Base-by-base conservation (phyloP, 2,113 vertebrate genomes). In the Todiramphus chloris region DNA sequence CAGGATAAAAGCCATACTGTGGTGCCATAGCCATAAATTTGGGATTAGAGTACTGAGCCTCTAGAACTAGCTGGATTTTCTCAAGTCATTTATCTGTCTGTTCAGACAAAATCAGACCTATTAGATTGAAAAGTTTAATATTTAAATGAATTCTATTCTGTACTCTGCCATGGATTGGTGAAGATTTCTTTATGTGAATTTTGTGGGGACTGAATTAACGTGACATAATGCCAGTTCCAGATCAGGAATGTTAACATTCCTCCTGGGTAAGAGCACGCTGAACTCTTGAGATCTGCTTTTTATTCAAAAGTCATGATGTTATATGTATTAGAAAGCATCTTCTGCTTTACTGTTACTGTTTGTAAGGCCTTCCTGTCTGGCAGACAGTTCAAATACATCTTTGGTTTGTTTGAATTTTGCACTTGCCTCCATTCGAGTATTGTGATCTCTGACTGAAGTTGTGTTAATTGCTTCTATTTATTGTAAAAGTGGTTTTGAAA, bases 21-120 rank as follows among this genome's bases (percentile, higher is more conserved):
- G 41, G 37, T 78, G 62, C 24, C 10, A 6, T 58, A 75, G 44
- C 41, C 31, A 66, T 85, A 76, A 83, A 80, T 92, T 76, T 64
- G 31, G 53, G 41, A 72, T 92, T 87, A 41, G 48, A 76, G 31
- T 83, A 35, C 58, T 62, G 64, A 88, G 27, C n/a, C 39, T 88
- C 23, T 30, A 73, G 35, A 68, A 23, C 18, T 44, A n/a, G 51
- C 31, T 94, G 74, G 28, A n/a, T 90, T 94, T 87, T 92, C 74
- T 67, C 19, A 56, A 55, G 11, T 82, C 67, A 89, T 7, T 64
- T 64, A 51, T 35, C 53, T 11, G 27, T 14, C 62, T 69, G 3
- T 80, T 66, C 68, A 80, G 84, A 24, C 16, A 74, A 93, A 87
- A 46, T 48, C 21, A 68, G 16, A n/a, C 56, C 8, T 80, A 35